Evolutionary conservation across 2,113 vertebrate species (phyloP), one percentile per base, ranked within the genome.

Genomic region (Labeo catla): DNA sequence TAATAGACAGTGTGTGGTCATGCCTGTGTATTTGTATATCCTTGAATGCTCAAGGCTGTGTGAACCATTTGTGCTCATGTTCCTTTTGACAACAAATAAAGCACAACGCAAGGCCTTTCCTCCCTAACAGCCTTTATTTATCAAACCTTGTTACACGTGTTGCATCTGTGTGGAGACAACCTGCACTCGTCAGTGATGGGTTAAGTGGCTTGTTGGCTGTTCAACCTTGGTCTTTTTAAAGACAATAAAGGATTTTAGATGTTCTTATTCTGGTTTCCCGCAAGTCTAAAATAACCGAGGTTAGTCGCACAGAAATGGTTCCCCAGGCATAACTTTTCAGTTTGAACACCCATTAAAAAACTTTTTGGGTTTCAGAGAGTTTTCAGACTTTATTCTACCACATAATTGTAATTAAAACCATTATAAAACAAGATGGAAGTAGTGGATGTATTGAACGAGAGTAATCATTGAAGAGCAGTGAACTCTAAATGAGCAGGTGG

Each of bases 11-110:
- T 5, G 45, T 81, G 12, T 66, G 79, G 79, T 66, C 59, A 66
- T 66, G 79, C 21, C 43, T 66, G n/a, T 49, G 16, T 85, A 80
- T 87, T 87, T 73, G 23, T 79, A 19, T 79, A 61, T 21, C 88
- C 88, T 89, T 89, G 88, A 85, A 65, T 85, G 45, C 45, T 43
- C 80, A 78, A 76, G 86, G 77, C 68, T 76, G 45, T 81, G 81
- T 28, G 39, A 50, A 86, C 65, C 79, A 63, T 65, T 82, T 61
- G 34, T 72, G 63, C 19, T n/a, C 34, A 45, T 84, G 59, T 87
- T 89, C 66, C 49, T 86, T 88, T 84, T 84, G 8, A 79, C 34
- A 59, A 86, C 21, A 50, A 66, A 68, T 76, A 57, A 59, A 65
- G n/a, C n/a, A 63, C 49, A 73, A 57, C 34, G 12, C 63, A 85